phyloP scores from a whole-genome alignment of 2,888 invertebrate genomes.

The Cyclophora albipunctata region DNA sequence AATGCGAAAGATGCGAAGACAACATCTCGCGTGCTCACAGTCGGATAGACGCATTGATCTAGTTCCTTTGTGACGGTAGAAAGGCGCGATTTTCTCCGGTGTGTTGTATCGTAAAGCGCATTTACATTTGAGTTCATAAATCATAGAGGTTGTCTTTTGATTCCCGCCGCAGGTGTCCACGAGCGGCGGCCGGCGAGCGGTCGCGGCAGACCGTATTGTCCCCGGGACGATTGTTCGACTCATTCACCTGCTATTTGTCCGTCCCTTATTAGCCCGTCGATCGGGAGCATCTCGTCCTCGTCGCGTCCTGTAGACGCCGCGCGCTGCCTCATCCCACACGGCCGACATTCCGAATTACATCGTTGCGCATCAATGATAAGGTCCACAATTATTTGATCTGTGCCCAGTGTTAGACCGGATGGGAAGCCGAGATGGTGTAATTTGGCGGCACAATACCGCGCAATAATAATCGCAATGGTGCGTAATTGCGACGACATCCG shows the following conservation, averaged over 20 bases:
- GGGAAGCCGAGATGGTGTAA: slow-evolving; percentile 69
- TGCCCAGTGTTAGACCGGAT: slow-evolving; percentile 47
- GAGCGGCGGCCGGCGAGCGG: slow-evolving; percentile 28
- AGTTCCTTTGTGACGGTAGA: slow-evolving; percentile 43
- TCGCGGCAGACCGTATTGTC: slow-evolving; percentile 40
- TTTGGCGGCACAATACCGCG: slow-evolving; percentile 67
- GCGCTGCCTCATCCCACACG: slow-evolving; percentile 24
- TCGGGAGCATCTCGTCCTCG: slow-evolving; percentile 28
- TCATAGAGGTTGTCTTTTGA: slow-evolving; percentile 42
- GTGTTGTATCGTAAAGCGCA: slow-evolving; percentile 33
- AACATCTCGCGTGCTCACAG: slow-evolving; percentile 41
- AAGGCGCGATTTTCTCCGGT: slow-evolving; percentile 58
- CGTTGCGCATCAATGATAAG: slow-evolving; percentile 25
- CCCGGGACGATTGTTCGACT: slow-evolving; percentile 32
- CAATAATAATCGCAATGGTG: slow-evolving; percentile 65
- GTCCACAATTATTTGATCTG: slow-evolving; percentile 19
- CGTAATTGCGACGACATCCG: slow-evolving; percentile 72
- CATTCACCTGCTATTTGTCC: slow-evolving; percentile 56
- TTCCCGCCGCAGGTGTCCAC: slow-evolving; percentile 52
- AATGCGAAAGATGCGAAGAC: slow-evolving; percentile 35
- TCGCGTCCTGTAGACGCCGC: slow-evolving; percentile 34
- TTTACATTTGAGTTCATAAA: slow-evolving; percentile 50
- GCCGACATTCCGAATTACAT: slow-evolving; percentile 14
- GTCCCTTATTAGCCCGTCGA: slow-evolving; percentile 47
- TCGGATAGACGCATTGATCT: slow-evolving; percentile 41